Base-by-base conservation (phyloP, 1,140 invertebrate species). In the Ganaspis sp. region DNA sequence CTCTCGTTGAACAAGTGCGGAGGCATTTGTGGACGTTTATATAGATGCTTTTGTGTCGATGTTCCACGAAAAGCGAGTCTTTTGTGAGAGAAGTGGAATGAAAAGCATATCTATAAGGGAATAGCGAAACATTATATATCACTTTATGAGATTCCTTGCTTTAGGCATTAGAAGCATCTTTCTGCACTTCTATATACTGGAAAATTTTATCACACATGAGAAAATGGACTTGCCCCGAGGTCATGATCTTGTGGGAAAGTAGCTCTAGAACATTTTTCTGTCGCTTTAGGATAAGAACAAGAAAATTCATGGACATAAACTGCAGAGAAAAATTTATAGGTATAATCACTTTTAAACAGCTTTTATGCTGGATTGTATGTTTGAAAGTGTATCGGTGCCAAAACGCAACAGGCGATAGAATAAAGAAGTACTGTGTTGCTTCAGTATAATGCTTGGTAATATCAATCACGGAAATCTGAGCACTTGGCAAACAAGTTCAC, bases 1-100 rank as follows among this genome's bases (percentile, higher is more conserved):
- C 58, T 29, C 58, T 6, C 58, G 9, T 64, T 29, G 26, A 64
- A 64, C 58, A 64, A 64, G 58, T 64, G 58, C 58, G 15, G 9
- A 4, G 15, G 58, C 23, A 64, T 64, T 64, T n/a, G 58, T 34
- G 26, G 23, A 29, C 23, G 21, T 64, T 64, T 29, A 64, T 64
- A 64, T 29, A 26, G 58, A 64, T 29, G 58, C 21, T 64, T 64
- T 64, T 64, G 58, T 64, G 21, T 64, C 26, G 58, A 64, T 64
- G 58, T 64, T 26, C 12, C 12, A 64, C 26, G 4, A 64, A 64
- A 58, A 64, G 58, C 58, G 58, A 64, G 23, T n/a, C 58, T 34
- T 64, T 64, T 64, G 58, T 64, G 11, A 12, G 21, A n/a, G 15
- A 64, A 64, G 58, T n/a, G 58, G 58, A 64, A 64, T 64, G 58